phyloP scores from a whole-genome alignment of 2,888 invertebrate species.

The Xylophagus ater region DNA sequence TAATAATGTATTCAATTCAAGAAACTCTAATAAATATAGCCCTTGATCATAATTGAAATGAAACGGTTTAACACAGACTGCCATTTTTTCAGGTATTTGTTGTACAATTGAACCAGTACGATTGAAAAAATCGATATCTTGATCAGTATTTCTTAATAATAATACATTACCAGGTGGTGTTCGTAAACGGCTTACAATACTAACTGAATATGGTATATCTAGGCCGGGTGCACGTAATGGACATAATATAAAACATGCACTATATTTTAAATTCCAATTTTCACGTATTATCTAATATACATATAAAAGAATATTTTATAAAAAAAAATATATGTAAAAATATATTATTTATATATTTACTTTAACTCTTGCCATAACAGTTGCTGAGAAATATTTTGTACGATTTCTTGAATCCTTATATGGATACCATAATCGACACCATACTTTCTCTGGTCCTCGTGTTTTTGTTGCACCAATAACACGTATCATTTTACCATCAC shows the following conservation, averaged over 20 bases:
- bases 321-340: not conserved
- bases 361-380: conserved; percentile 65
- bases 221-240: conserved; percentile 51
- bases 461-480: conserved; percentile 84
- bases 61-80: conserved; percentile 82
- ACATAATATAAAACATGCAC: conserved; percentile 80
- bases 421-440: conserved; percentile 68
- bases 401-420: conserved; percentile 20
- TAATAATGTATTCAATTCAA: conserved; percentile 72
- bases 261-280: conserved; percentile 88
- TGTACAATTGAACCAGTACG: conserved; percentile 25
- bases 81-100: conserved; percentile 46
- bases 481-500: conserved; percentile 56
- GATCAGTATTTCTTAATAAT: conserved; percentile 48
- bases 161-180: conserved; percentile 54
- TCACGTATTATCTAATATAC: conserved; percentile 64
- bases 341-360: conserved; percentile 33
- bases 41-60: conserved; percentile 81
- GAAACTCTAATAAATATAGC: conserved; percentile 75
- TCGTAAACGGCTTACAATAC: conserved; percentile 51
- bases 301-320: conserved; percentile 16
- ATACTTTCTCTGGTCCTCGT: conserved; percentile 66
- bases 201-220: conserved; percentile 55
- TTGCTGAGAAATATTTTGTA: conserved; percentile 44
- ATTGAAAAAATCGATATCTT: conserved; percentile 33